Base-by-base conservation (phyloP, 1,140 invertebrate species). In the Aporrectodea caliginosa region DNA sequence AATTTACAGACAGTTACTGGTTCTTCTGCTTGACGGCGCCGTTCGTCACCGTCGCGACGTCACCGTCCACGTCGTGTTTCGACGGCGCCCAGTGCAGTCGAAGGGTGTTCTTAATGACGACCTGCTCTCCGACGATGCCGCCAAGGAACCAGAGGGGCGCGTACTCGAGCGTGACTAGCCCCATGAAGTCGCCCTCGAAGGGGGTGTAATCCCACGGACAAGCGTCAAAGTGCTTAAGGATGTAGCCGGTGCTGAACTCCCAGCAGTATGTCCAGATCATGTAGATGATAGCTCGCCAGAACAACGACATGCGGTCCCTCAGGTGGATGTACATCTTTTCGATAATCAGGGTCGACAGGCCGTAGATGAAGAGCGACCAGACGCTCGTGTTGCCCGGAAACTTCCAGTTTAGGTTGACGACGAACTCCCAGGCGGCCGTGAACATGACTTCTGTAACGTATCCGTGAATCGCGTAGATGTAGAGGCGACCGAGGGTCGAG, bases 131-230 rank as follows among this genome's bases (percentile, higher is more conserved):
- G 34, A 89, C 73, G 16, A 90, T 80, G 68, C 84, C 83, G 12
- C 84, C 87, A 1, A 89, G 22, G 81, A 85, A 90, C 90, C 90
- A 91, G 29, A 90, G 83, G 0, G 90, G 90, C 32, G 89, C 88
- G 84, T 90, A 91, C 82, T 91, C 90, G 12, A 90, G 81, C 12
- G 90, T 90, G 34, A 91, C 86, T 30, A 91, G 83, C 0, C 90
- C 90, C 84, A 87, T 87, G 73, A 90, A 85, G 82, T 90, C 88
- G 80, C 87, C 89, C 77, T 85, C 82, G 83, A 90, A 88, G 29
- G 85, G 87, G 16, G 87, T 87, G 82, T 91, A 91, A 80, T 91
- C 89, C 90, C 90, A 90, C 0, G 90, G 90, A 83, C 90, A 90
- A 0, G 90, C 89, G 80, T 87, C 85, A 80, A 90, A 89, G 73